Percentiles rank a stretch among this genome's conserved stretches.
These are phyloP conservation scores for Benitochromis conjunctus DNA, from an alignment of 2,113 vertebrate species.

Conservation along the genomic window DNA sequence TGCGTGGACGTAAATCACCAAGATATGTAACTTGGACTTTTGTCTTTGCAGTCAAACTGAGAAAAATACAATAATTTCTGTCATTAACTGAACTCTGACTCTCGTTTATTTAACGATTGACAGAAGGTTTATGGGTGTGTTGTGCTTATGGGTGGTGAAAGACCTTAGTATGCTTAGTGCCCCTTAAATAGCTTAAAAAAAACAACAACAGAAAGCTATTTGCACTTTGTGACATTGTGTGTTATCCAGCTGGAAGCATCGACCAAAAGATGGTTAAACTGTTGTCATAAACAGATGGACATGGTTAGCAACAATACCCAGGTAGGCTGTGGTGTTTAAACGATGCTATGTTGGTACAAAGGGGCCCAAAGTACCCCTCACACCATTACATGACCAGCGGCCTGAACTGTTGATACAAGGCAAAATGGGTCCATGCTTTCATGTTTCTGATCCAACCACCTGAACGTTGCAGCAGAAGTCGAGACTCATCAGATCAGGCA, in stretches of 20 bases:
- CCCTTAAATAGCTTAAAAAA: background rate
- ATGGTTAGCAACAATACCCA: background rate
- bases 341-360: background rate
- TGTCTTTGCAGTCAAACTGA: background rate
- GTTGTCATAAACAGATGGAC: background rate
- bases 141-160: background rate
- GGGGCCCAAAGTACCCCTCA: background rate
- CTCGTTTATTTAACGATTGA: background rate
- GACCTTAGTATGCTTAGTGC: background rate
- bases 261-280: background rate
- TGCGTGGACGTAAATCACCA: background rate
- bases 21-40: background rate
- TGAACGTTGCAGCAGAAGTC: background rate
- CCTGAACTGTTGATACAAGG: background rate
- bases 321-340: background rate
- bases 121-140: background rate
- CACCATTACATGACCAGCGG: background rate
- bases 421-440: background rate
- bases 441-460: background rate
- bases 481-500: background rate
- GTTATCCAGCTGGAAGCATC: background rate
- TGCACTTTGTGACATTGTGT: background rate
- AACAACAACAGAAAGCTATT: background rate
- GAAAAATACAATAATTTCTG: background rate
- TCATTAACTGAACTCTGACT: background rate